Evolutionary conservation across 1,140 invertebrate species (phyloP).

Genomic region (Solenopsis fugax): DNA sequence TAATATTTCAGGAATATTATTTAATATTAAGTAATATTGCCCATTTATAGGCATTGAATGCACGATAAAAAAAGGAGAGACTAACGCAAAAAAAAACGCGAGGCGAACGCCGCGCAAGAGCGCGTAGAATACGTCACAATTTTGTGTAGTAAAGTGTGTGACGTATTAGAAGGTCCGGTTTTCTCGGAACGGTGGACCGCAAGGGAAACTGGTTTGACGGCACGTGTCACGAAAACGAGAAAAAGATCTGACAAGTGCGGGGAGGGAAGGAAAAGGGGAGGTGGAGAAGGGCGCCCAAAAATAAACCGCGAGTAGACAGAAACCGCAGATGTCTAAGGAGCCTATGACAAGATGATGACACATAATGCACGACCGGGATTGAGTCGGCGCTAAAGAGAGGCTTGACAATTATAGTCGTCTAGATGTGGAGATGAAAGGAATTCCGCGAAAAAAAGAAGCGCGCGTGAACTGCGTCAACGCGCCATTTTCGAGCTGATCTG

Average conservation of each 20-base stretch:
- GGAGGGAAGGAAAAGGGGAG: not conserved
- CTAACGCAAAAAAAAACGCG: not conserved
- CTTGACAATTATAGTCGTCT: constrained; percentile 28
- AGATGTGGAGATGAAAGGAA: not conserved
- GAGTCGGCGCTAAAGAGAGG: constrained; percentile 8
- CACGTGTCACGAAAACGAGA: constrained; percentile 54
- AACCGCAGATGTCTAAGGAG: constrained; percentile 32
- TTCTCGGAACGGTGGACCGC: constrained; percentile 48
- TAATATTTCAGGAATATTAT: no score
- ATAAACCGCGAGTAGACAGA: constrained; percentile 42
- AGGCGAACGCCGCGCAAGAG: not conserved
- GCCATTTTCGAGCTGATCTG: not conserved
- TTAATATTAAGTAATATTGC: no score
- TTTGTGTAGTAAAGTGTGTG: constrained; percentile 30
- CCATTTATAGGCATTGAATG: not conserved
- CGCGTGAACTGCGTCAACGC: constrained; percentile 12
- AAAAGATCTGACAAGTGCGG: not conserved
- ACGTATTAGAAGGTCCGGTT: constrained; percentile 45
- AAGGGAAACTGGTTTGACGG: constrained; percentile 45
- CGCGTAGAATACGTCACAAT: constrained; percentile 38
- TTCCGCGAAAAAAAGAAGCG: not conserved
- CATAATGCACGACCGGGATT: not conserved
- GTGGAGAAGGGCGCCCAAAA: not conserved
- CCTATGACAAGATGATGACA: constrained; percentile 43
- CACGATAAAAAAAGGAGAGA: constrained; percentile 14